Percentiles rank a stretch among this genome's conserved stretches.
Evolutionary conservation across 2,113 vertebrate genomes (phyloP).

Genomic region (Microtus richardsoni): DNA sequence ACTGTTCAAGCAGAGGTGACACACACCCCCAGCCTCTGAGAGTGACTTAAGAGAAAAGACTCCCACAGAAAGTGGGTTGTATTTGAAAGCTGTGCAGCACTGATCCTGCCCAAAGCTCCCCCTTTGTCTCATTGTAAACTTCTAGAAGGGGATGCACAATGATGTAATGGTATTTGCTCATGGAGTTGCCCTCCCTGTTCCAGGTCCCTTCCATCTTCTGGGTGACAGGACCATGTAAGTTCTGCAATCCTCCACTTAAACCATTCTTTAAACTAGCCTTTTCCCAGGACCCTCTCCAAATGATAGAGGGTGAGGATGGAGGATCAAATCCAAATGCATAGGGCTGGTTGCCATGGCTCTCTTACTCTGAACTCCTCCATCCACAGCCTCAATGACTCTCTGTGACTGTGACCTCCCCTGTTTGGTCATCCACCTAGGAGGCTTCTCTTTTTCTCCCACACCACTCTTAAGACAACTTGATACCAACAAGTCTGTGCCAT

Average conservation of each 20-base stretch:
- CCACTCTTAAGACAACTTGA: not conserved
- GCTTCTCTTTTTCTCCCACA: not conserved
- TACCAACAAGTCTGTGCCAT: not conserved
- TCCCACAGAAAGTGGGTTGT: not conserved
- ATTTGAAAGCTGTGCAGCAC: fast-evolving
- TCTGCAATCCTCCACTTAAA: not conserved
- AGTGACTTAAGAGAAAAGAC: not conserved
- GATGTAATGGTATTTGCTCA: not conserved
- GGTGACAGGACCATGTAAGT: not conserved
- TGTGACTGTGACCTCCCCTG: not conserved
- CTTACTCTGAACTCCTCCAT: not conserved
- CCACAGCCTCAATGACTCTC: not conserved
- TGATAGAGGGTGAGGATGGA: not conserved
- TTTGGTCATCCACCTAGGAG: not conserved
- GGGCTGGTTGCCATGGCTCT: not conserved
- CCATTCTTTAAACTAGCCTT: not conserved
- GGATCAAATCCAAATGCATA: not conserved
- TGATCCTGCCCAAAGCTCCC: not conserved
- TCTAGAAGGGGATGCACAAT: not conserved
- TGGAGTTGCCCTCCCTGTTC: not conserved
- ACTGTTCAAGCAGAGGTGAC: not conserved
- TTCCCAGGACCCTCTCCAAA: not conserved
- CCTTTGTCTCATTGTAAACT: not conserved
- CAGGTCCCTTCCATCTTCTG: not conserved
- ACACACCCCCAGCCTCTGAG: not conserved